Evolutionary conservation across 1,140 invertebrate species (phyloP), one percentile per base, ranked within the genome.

Genomic region (Pteromalus puparum): DNA sequence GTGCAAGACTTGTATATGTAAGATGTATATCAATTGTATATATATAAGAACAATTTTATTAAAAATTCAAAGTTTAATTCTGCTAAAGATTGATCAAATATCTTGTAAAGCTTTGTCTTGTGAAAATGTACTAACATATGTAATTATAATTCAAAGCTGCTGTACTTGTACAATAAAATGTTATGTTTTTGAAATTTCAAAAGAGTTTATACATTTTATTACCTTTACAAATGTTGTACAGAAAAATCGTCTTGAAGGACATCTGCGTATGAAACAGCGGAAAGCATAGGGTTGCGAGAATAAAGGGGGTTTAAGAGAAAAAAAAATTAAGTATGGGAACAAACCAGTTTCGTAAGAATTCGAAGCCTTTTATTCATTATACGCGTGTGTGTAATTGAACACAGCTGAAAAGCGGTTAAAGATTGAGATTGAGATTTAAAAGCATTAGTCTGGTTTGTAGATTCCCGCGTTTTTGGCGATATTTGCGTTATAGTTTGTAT

Each of bases 261-360:
- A 42, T 10, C 38, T 65, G 15, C 61, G 5, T 38, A 30, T 34
- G 21, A 82, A 88, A 34, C 30, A 4, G 6, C 30, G 30, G 30
- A 34, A 34, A 5, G 30, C 30, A 34, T 34, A 34, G 30, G 30
- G 30, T 34, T 34, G 30, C 30, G 30, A 34, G 30, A 34, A 34
- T 34, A 34, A 34, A 34, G 30, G 30, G 30, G 30, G 30, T 34
- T 34, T 34, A 34, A 34, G 30, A 34, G 30, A 34, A 34, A 34
- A 30, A 30, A 34, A 34, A 34, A 34, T 34, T 34, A 34, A 34
- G 30, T 34, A 34, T 34, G 30, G 30, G 30, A 34, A 34, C 30
- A 34, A 90, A 90, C 89, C 88, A 86, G 89, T 90, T 89, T 88
- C 88, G 88, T 89, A 89, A 90, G 89, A 90, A 90, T 89, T 86